Conservation (phyloP, 2,113 vertebrate species). For the Oryctolagus cuniculus region DNA sequence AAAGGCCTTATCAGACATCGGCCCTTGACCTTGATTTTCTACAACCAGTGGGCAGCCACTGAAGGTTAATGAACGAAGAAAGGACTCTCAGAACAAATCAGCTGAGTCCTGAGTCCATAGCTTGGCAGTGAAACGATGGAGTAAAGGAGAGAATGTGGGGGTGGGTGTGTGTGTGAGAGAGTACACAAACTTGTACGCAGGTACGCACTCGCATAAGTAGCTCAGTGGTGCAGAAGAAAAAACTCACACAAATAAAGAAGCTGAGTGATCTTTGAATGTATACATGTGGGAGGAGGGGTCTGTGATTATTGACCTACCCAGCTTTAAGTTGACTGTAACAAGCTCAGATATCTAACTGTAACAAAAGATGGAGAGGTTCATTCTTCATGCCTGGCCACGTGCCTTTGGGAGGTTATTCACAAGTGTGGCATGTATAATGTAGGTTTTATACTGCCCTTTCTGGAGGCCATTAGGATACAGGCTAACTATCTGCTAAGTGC, state of each 20-base stretch:
- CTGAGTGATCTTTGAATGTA: background rate
- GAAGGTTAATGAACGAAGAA: background rate
- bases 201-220: background rate
- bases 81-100: background rate
- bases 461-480: background rate
- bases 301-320: background rate
- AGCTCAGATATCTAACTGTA: background rate
- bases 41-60: background rate
- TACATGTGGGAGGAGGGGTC: fast-evolving
- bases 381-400: background rate
- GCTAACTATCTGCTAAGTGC: background rate
- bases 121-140: background rate
- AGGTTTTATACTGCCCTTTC: background rate
- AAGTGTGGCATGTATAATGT: background rate
- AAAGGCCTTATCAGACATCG: background rate
- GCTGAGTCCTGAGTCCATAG: background rate
- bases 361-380: background rate
- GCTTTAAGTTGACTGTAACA: background rate
- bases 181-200: background rate
- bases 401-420: background rate
- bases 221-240: background rate
- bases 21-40: background rate
- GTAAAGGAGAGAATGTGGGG: background rate
- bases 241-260: background rate
- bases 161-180: too few relatives aligned